phyloP scores from a whole-genome alignment of 2,113 vertebrate species.

The Amazona vittata region DNA sequence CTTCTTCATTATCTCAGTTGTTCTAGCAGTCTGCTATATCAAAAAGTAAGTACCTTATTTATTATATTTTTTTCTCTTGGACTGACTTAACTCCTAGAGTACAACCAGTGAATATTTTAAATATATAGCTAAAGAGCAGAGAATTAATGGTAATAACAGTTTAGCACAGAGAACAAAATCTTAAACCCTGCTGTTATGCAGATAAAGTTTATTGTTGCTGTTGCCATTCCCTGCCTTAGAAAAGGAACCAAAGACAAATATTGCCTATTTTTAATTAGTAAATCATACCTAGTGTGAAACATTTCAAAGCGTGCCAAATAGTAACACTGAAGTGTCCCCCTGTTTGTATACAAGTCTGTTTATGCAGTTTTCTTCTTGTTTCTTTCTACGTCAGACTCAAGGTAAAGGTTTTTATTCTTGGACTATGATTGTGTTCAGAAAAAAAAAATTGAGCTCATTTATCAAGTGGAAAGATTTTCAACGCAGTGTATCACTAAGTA shows the following conservation, averaged over 20 bases:
- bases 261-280: neutral
- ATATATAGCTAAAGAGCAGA: neutral
- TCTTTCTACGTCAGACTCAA: neutral
- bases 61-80: neutral
- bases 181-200: neutral
- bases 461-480: neutral
- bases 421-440: neutral
- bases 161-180: neutral
- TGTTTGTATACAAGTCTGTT: neutral
- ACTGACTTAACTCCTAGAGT: neutral
- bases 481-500: neutral
- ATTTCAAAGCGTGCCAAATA: neutral
- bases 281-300: neutral
- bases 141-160: neutral
- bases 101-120: neutral
- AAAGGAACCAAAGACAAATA: neutral
- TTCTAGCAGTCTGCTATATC: slow-evolving; percentile 78
- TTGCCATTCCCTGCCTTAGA: neutral
- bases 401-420: neutral
- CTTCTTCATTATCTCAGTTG: slow-evolving; percentile 75
- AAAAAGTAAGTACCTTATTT: slow-evolving; percentile 78
- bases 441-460: neutral
- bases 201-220: neutral
- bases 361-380: neutral
- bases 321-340: neutral